These are phyloP conservation scores for Chironomus riparius DNA, from an alignment of 2,888 invertebrate species.

Conservation along the genomic window DNA sequence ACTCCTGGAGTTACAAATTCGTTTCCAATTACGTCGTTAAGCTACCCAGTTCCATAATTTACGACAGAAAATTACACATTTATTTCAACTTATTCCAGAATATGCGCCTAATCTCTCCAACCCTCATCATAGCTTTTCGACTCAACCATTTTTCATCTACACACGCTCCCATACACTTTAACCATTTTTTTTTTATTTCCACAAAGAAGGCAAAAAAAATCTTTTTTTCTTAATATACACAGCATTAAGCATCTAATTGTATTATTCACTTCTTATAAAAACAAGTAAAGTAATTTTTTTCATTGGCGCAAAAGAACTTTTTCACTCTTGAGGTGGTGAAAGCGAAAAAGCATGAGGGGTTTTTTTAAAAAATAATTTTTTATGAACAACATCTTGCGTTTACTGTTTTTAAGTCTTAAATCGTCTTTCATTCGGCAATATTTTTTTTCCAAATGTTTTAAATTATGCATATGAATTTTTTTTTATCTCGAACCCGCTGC, in stretches of 20 bases:
- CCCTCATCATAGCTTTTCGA: no score
- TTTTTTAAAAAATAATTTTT: background rate
- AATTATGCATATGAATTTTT: background rate
- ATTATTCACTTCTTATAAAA: background rate
- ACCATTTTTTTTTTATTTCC: background rate
- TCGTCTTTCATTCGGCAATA: background rate
- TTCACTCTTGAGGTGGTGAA: background rate
- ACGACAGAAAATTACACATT: background rate
- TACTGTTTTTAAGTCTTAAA: background rate
- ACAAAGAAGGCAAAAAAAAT: background rate
- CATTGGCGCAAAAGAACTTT: background rate
- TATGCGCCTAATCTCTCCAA: no score
- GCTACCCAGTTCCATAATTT: background rate
- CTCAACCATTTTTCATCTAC: no score
- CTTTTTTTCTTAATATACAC: background rate
- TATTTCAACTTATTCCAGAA: no score
- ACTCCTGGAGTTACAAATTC: no score
- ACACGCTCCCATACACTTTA: background rate
- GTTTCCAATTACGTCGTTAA: no score
- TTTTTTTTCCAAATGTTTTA: background rate
- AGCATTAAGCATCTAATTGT: constrained; percentile 5
- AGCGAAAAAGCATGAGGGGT: background rate
- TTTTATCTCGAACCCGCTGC: no score
- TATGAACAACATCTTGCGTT: background rate
- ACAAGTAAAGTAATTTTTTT: constrained; percentile 1